Percentiles rank a stretch among this genome's conserved stretches.
phyloP scores from a whole-genome alignment of 2,888 invertebrate species.

The Atethmia centrago region DNA sequence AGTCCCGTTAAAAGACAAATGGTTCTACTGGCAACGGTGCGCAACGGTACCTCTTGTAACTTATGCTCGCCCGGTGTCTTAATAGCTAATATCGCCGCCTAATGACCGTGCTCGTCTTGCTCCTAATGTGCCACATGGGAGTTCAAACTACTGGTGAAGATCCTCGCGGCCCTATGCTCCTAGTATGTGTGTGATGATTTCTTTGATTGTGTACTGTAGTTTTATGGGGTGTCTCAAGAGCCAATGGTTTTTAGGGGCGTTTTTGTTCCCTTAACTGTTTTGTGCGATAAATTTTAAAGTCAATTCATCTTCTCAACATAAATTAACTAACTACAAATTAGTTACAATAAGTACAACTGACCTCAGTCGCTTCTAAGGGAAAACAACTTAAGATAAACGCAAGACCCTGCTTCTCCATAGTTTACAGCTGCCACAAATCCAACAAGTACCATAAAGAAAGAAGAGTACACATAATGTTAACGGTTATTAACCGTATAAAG shows the following conservation, averaged over 20 bases:
- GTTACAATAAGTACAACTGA: slow-evolving; percentile 4
- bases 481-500: slow-evolving; percentile 77
- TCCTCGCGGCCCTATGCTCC: slow-evolving; percentile 63
- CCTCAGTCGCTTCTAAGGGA: slow-evolving; percentile 8
- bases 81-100: slow-evolving; percentile 90
- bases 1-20: slow-evolving; percentile 81
- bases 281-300: too few relatives aligned
- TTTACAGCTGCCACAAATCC: slow-evolving; percentile 54
- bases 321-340: background rate
- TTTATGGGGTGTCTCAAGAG: background rate
- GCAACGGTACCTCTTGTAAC: slow-evolving; percentile 75
- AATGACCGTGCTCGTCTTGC: slow-evolving; percentile 89
- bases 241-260: too few relatives aligned
- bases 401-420: background rate
- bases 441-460: slow-evolving; percentile 67
- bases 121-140: slow-evolving; percentile 87
- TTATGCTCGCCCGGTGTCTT: slow-evolving; percentile 84
- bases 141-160: slow-evolving; percentile 62
- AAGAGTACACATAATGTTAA: slow-evolving; percentile 70
- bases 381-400: slow-evolving; percentile 5
- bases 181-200: slow-evolving; percentile 61
- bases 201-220: slow-evolving; percentile 42
- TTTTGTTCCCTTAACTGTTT: too few relatives aligned
- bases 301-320: background rate
- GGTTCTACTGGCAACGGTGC: slow-evolving; percentile 71